phyloP scores from a whole-genome alignment of 2,113 vertebrate species.

The Capreolus pygargus region DNA sequence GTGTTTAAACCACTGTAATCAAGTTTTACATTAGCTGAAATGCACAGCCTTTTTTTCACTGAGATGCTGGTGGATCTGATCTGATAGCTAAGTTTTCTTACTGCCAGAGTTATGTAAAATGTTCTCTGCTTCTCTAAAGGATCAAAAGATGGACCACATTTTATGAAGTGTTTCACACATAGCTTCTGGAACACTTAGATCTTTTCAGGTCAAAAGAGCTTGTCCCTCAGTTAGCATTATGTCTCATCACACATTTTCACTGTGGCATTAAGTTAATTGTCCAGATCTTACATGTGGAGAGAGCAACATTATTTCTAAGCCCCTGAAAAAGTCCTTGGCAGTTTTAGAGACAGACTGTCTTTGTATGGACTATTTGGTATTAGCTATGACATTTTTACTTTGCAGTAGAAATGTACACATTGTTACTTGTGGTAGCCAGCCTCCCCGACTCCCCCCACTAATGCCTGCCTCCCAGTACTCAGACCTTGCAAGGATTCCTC shows the following conservation, averaged over 20 bases:
- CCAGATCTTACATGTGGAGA: neutral
- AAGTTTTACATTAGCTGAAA: neutral
- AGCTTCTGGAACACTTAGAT: neutral
- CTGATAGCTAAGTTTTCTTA: neutral
- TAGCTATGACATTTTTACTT: neutral
- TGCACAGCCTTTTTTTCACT: neutral
- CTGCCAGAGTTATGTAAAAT: neutral
- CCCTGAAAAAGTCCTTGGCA: neutral
- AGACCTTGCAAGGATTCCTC: neutral
- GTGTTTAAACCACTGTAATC: neutral
- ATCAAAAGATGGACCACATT: neutral
- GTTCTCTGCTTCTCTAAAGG: neutral
- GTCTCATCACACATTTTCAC: neutral
- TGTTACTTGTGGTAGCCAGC: neutral
- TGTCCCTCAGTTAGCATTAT: neutral
- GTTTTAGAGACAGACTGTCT: neutral
- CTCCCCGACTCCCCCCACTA: too few relatives aligned
- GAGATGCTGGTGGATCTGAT: neutral
- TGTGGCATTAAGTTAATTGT: neutral
- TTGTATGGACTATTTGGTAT: neutral
- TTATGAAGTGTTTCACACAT: neutral
- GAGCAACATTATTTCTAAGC: neutral
- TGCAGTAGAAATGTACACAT: neutral
- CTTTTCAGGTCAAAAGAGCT: neutral
- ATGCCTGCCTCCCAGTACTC: accelerated